A percentile compares a stretch with the other conserved stretches of the same genome.
These are phyloP conservation scores for Zelleria hepariella DNA, from an alignment of 2,888 invertebrate species.

Conservation along the genomic window DNA sequence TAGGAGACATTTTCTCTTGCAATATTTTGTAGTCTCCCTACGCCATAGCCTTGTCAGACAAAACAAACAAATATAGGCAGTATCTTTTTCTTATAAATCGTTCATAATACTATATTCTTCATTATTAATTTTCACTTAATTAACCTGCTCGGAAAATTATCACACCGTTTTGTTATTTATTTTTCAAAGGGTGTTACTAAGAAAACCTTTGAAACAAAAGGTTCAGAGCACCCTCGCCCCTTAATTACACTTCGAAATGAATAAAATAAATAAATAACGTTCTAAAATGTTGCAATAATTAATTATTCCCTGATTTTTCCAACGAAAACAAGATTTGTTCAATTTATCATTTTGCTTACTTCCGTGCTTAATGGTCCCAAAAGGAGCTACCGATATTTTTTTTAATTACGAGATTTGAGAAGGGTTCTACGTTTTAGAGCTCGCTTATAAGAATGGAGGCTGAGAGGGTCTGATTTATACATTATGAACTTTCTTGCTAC, in stretches of 20 bases:
- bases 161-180: too few species aligned
- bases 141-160: too few species aligned
- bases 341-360: neutral
- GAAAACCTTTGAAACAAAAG: neutral
- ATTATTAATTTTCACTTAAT: too few species aligned
- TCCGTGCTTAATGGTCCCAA: neutral
- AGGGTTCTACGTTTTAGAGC: neutral
- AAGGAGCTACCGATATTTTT: neutral
- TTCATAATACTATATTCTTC: too few species aligned
- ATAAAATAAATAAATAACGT: neutral
- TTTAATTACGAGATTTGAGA: neutral
- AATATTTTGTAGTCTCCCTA: too few species aligned
- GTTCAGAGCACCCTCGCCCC: neutral
- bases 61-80: too few species aligned
- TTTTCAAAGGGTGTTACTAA: too few species aligned
- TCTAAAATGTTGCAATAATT: neutral
- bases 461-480: neutral
- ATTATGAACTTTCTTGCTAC: neutral
- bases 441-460: neutral
- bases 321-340: neutral
- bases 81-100: too few species aligned
- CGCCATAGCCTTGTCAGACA: too few species aligned
- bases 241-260: neutral
- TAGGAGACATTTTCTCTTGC: too few species aligned
- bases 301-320: neutral